These are phyloP conservation scores for Gymnoscopelus microlampas DNA, from an alignment of 2,797 vertebrate species.

Conservation along the genomic window DNA sequence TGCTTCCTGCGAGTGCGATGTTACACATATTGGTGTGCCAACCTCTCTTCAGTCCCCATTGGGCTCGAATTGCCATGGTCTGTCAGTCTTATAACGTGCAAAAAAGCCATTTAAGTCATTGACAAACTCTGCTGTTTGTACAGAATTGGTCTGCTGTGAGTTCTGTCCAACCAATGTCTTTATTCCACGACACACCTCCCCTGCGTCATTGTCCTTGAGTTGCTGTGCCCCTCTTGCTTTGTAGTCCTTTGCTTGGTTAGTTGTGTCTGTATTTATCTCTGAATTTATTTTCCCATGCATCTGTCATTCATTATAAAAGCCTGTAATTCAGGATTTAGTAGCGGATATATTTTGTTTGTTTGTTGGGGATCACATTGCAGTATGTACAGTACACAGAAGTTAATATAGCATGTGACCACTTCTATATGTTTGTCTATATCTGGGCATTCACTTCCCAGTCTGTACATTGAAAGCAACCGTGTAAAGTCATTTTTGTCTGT, in stretches of 20 bases:
- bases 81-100: background rate
- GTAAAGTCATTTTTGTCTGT: too few species aligned
- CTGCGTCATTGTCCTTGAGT: background rate
- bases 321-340: too few species aligned
- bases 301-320: too few species aligned
- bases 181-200: background rate
- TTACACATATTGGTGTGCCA: background rate
- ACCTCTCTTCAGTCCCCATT: background rate
- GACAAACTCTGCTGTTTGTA: conserved; percentile 1
- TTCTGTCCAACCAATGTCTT: conserved; percentile 1
- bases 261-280: background rate
- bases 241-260: background rate
- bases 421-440: too few species aligned
- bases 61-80: background rate
- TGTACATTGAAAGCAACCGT: too few species aligned
- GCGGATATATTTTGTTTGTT: too few species aligned
- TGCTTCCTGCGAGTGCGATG: background rate
- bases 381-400: too few species aligned
- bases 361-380: too few species aligned
- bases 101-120: background rate
- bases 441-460: too few species aligned
- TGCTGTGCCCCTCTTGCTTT: background rate
- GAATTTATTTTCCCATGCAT: too few species aligned
- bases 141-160: background rate
- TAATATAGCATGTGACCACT: too few species aligned